phyloP scores from a whole-genome alignment of 2,797 vertebrate species.

The Squalus acanthias region DNA sequence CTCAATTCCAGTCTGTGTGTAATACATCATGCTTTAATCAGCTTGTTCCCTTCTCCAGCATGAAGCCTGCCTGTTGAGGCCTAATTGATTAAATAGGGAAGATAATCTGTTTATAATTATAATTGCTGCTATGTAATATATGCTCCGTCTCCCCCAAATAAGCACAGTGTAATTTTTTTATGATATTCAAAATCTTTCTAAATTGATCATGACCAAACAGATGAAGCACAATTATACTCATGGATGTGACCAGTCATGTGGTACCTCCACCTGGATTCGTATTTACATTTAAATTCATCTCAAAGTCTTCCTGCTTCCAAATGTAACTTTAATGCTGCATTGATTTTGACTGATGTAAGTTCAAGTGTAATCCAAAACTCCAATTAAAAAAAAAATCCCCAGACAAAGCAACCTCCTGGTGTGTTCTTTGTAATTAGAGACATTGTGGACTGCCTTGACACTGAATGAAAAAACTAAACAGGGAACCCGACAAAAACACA shows the following conservation, averaged over 20 bases:
- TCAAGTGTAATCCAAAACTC: neutral
- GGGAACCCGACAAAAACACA: constrained; percentile 1
- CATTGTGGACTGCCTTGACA: neutral
- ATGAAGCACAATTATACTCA: neutral
- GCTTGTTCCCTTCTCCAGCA: neutral
- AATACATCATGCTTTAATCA: constrained; percentile 22
- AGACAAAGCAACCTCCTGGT: neutral
- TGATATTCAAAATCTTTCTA: neutral
- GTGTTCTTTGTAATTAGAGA: neutral
- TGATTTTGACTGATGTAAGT: neutral
- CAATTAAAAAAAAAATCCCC: neutral
- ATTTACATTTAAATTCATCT: neutral
- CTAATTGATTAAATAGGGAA: constrained; percentile 16
- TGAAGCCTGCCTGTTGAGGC: constrained; percentile 5
- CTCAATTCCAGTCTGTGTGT: neutral
- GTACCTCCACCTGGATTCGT: neutral
- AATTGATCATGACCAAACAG: neutral
- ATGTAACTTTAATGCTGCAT: neutral
- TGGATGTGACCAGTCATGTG: neutral
- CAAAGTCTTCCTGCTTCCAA: neutral
- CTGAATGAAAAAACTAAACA: neutral
- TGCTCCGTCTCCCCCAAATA: neutral
- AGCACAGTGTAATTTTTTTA: neutral
- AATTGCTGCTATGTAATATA: neutral
- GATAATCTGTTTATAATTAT: neutral